Conservation (phyloP, 2,797 vertebrate genomes). For the Spizella passerina region DNA sequence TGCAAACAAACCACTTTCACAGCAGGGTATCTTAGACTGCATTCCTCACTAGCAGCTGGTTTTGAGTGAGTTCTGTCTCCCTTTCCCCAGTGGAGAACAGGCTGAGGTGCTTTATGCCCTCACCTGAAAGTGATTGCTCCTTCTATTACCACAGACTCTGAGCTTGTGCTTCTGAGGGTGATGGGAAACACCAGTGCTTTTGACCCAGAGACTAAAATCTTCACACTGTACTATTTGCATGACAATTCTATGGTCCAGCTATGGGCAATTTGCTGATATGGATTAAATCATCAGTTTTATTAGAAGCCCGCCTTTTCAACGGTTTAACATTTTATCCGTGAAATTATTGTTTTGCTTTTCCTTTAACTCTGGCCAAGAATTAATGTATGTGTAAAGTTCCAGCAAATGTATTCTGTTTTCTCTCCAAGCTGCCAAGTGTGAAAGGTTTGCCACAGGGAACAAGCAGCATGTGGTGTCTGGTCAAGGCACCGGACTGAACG, state of each 20-base stretch:
- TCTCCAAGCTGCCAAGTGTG: background rate
- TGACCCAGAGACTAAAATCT: background rate
- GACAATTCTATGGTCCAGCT: background rate
- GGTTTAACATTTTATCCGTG: background rate
- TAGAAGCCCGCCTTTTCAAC: background rate
- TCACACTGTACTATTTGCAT: background rate
- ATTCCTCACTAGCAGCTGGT: background rate
- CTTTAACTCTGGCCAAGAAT: background rate
- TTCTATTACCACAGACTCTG: background rate
- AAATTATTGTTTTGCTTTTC: background rate
- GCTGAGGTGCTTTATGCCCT: background rate
- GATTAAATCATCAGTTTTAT: background rate
- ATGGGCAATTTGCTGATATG: background rate
- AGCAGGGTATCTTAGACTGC: background rate
- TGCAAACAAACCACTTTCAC: slow-evolving; percentile 13
- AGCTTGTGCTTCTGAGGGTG: background rate
- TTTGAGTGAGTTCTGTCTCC: background rate
- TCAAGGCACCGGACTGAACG: background rate
- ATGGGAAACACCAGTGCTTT: background rate
- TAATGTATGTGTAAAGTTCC: background rate
- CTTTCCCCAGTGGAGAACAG: background rate
- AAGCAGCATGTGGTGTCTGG: background rate
- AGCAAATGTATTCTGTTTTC: background rate
- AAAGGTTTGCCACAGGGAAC: background rate
- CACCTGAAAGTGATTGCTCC: background rate